phyloP scores from a whole-genome alignment of 2,113 vertebrate species.

The Elaphurus davidianus region DNA sequence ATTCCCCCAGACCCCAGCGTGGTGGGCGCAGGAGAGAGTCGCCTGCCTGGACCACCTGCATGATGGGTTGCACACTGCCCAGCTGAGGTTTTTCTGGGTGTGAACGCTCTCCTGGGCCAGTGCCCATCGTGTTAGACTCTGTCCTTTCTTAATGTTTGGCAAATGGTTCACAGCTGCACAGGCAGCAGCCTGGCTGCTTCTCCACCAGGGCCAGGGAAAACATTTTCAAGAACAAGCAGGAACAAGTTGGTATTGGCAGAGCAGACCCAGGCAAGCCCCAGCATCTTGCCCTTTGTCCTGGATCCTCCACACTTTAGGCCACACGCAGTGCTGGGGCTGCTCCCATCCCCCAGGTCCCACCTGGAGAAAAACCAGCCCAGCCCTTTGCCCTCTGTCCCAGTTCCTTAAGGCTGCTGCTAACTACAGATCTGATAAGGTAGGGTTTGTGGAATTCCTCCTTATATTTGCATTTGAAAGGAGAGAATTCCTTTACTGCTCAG shows the following conservation, averaged over 20 bases:
- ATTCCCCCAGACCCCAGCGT: too few relatives aligned
- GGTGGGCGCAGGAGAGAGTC: neutral
- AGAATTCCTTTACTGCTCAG: neutral
- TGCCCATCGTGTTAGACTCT: neutral
- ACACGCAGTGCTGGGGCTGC: neutral
- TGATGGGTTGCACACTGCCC: neutral
- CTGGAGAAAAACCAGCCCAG: neutral
- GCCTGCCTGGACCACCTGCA: neutral
- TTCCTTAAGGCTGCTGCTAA: neutral
- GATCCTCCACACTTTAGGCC: neutral
- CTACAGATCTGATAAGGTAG: neutral
- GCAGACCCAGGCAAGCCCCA: neutral
- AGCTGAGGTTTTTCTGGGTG: neutral
- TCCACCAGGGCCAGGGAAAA: neutral
- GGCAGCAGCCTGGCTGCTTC: neutral
- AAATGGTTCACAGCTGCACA: neutral
- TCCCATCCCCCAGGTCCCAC: neutral
- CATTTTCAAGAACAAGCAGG: neutral
- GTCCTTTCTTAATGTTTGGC: neutral
- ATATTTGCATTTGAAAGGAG: conserved; percentile 32
- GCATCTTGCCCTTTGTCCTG: neutral
- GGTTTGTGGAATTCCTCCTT: neutral
- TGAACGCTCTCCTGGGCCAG: neutral
- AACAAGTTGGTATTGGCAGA: conserved; percentile 25
- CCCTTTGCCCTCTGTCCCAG: neutral